Evolutionary conservation across 2,797 vertebrate genomes (phyloP).

Genomic region (Threskiornis aethiopicus): DNA sequence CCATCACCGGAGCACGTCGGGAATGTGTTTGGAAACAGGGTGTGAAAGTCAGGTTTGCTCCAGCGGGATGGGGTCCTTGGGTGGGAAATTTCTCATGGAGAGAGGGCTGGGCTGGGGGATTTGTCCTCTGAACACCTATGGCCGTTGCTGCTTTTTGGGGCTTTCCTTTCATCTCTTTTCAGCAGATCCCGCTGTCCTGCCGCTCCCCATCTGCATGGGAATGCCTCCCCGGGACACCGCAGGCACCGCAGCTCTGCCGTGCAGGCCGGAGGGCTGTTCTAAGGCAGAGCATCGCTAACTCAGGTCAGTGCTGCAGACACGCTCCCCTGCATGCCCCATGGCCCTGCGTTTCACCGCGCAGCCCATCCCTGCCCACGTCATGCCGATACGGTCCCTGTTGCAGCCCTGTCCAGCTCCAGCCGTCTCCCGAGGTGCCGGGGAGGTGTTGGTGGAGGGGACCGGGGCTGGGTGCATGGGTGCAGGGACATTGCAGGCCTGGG

Average conservation of each 20-base stretch:
- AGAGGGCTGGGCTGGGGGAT: neutral
- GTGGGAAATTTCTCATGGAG: neutral
- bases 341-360: neutral
- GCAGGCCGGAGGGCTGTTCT: neutral
- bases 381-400: fast-evolving
- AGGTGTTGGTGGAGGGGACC: neutral
- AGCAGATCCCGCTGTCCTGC: neutral
- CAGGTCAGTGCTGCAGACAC: neutral
- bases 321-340: neutral
- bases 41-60: neutral
- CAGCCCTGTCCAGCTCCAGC: neutral
- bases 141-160: neutral
- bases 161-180: neutral
- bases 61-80: neutral
- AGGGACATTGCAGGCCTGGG: neutral
- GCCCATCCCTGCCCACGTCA: fast-evolving
- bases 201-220: neutral
- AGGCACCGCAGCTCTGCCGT: neutral
- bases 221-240: neutral
- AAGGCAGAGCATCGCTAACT: neutral
- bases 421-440: neutral
- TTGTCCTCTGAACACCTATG: neutral
- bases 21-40: neutral
- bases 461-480: fast-evolving
- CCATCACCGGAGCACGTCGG: fast-evolving